Evolutionary conservation across 1,140 invertebrate species (phyloP), one percentile per base, ranked within the genome.

Genomic region (Ceratina calcarata): DNA sequence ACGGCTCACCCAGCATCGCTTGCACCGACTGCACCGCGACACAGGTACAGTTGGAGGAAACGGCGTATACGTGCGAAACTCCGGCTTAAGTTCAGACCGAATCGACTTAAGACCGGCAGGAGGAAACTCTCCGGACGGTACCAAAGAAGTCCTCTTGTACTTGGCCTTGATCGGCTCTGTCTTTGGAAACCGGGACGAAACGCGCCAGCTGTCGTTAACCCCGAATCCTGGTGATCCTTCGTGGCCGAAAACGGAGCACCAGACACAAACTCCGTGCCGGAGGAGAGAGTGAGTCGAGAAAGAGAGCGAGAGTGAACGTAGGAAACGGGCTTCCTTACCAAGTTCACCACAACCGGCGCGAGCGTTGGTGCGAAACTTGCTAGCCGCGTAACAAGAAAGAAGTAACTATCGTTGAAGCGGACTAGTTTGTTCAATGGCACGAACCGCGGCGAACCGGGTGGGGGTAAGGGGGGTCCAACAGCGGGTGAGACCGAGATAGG

Each of bases 361-460:
- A 45, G 37, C 87, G 89, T 89, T 86, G 89, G 90, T 89, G 88
- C 86, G 88, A 91, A 92, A 91, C 90, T 92, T 88, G 87, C 87
- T 89, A 91, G 88, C 86, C 87, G 86, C 86, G 85, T 89, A 89
- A 91, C 89, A 90, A 91, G 90, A 92, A 92, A 92, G 91, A 92
- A 92, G 91, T 92, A 91, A 91, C 90, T 91, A 91, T 91, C 90
- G 90, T 91, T 88, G 89, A 87, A 87, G 88, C 89, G 85, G 90
- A 91, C 90, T 92, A 92, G 91, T 92, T 91, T 90, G 91, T 92
- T 92, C 91, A 92, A 93, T 92, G 90, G 91, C 90, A 91, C 87
- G 90, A 82, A 79, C 49, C 51, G 68, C 49, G 53, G 37, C 16
- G 60, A 32, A 51, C 58, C 13, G 69, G 64, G 32, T 20, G 20